Base-by-base conservation (phyloP, 1,140 invertebrate genomes). In the Diprion similis region DNA sequence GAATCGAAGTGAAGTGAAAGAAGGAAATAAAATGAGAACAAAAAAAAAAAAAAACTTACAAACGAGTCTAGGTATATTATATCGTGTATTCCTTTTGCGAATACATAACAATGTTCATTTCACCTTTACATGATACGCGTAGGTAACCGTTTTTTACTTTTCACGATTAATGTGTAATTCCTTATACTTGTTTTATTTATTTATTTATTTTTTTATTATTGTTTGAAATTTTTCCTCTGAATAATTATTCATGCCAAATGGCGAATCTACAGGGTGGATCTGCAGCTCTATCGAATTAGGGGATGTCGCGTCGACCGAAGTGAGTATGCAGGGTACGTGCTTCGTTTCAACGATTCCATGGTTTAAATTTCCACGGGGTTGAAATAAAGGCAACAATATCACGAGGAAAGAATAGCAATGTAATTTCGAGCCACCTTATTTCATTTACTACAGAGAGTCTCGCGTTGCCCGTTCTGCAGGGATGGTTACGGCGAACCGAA, bases 391-490 rank as follows among this genome's bases (percentile, higher is more conserved):
- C 24, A 59, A 59, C 11, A 59, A 15, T 59, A 59, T 59, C 51
- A 17, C 51, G 11, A 17, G 51, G n/a, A 59, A 59, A 59, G 51
- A 59, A 59, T 59, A 59, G 51, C 51, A 17, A 59, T 59, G 51
- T 59, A 59, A 59, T 59, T 59, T 59, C 51, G 51, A 59, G n/a
- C 51, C 11, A 13, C 51, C n/a, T 59, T 59, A 59, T 59, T 59
- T 59, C 11, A 59, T 59, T 59, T 59, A 9, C 11, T 59, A 17
- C 24, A 37, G 24, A 37, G n/a, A 59, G 51, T 37, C 24, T 59
- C 9, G 7, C 51, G 51, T 59, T 59, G 51, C 24, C 24, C 24
- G 24, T 37, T 37, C 24, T 6, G 24, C 24, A 6, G 24, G 24
- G 24, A 37, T 37, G 24, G 24, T 37, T 37, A 37, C 24, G 24